Evolutionary conservation across 2,113 vertebrate species (phyloP), one percentile per base, ranked within the genome.

Genomic region (Glaucomys volans): DNA sequence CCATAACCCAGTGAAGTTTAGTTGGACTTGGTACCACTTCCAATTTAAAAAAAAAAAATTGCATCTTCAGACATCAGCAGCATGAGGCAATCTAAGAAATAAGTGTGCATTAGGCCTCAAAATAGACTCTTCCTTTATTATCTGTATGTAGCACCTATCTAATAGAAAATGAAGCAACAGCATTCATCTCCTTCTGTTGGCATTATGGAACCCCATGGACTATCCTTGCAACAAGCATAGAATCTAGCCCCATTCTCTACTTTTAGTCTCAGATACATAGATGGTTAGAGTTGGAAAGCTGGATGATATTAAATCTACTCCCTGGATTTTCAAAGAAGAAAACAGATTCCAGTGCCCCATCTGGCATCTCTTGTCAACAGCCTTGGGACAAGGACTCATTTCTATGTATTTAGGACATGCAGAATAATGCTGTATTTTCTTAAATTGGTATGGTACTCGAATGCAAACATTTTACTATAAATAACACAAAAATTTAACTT

Each of bases 1-100:
- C 96, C 96, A 97, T 90, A 98, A 97, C 76, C 84, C 72, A 71
- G 67, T 96, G 93, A 97, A 90, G 90, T 94, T 97, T 96, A 92
- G 87, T 95, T 98, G 96, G 95, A 97, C 89, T 94, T 83, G 40
- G 50, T 95, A 94, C 74, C 28, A 32, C 75, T 97, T 77, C 69
- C 90, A 93, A 92, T 94, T 97, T 94, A 47, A 59, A 71, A 83
- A 94, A 79, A 84, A 77, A 95, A 92, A 97, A 96, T 91, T 93
- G 71, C 96, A 97, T 95, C 92, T 77, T 95, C 76, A 97, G 91
- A 66, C 79, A 77, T 96, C 83, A 74, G 92, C 91, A 83, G 40
- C 59, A 72, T 44, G 47, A 95, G 76, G 62, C 44, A 86, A 59
- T 66, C 90, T 80, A 82, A 96, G 92, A 95, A 95, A 93, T 88